These are phyloP conservation scores for Steinernema hermaphroditum DNA, from an alignment of 2,888 invertebrate species.

Conservation along the genomic window DNA sequence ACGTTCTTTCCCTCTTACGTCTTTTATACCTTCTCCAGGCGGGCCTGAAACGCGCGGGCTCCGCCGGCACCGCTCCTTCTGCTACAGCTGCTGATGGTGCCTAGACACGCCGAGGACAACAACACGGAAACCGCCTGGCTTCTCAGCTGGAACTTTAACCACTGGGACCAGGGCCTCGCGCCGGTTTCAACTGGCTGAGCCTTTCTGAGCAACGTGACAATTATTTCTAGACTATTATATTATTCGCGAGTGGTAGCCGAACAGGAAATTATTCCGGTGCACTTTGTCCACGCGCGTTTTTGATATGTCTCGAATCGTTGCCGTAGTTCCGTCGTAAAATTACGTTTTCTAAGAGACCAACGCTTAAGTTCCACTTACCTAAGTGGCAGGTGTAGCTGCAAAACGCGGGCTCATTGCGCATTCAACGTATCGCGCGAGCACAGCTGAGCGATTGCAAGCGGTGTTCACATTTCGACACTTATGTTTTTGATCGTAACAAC, in stretches of 20 bases:
- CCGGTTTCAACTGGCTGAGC: not conserved
- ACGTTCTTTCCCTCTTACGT: constrained; percentile 23
- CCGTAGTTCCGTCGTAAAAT: not conserved
- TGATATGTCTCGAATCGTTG: not conserved
- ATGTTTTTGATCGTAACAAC: too few species aligned
- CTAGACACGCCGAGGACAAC: not conserved
- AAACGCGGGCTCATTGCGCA: too few species aligned
- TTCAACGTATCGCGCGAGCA: too few species aligned
- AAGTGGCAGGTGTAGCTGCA: too few species aligned
- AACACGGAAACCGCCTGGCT: not conserved
- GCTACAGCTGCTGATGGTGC: not conserved
- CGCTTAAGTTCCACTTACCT: too few species aligned
- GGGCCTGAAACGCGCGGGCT: not conserved
- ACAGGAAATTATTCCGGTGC: not conserved
- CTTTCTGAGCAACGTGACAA: constrained; percentile 5
- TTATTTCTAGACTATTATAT: not conserved
- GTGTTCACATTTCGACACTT: too few species aligned
- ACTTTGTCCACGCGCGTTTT: not conserved
- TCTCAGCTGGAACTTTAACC: constrained; percentile 7
- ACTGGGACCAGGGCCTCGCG: too few species aligned
- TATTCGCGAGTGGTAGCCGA: too few species aligned
- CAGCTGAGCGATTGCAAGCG: too few species aligned
- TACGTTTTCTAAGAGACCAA: not conserved
- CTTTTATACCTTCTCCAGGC: constrained; percentile 25
- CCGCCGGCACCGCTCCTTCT: not conserved